Evolutionary conservation across 2,888 invertebrate genomes (phyloP).

Genomic region (Acrobeloides nanus): DNA sequence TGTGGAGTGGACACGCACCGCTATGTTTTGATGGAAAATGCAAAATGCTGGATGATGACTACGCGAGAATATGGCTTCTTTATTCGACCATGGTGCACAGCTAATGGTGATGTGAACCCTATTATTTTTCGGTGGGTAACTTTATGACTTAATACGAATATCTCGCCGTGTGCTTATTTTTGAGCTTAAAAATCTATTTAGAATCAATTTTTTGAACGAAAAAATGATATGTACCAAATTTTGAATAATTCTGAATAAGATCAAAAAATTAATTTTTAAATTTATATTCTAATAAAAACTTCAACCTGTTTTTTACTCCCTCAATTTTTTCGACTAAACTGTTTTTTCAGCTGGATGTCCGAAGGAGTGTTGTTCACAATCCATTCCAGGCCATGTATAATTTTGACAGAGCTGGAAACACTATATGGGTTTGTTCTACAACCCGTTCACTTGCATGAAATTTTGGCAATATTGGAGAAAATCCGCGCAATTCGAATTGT

Average conservation of each 20-base stretch:
- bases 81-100: conserved; percentile 42
- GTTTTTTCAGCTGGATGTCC: conserved; percentile 35
- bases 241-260: conserved; percentile 18
- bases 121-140: conserved; percentile 8
- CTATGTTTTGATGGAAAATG: conserved; percentile 29
- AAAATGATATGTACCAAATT: too few relatives aligned
- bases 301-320: too few relatives aligned
- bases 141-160: not conserved
- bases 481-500: conserved; percentile 23
- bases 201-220: too few relatives aligned
- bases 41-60: conserved; percentile 32
- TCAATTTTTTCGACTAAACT: too few relatives aligned
- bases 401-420: conserved; percentile 27
- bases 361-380: conserved; percentile 39
- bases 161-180: too few relatives aligned
- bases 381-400: conserved; percentile 34
- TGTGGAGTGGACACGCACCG: conserved; percentile 39
- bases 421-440: conserved; percentile 40
- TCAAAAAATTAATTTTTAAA: too few relatives aligned
- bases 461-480: conserved; percentile 29
- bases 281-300: too few relatives aligned
- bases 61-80: conserved; percentile 16
- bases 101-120: conserved; percentile 28
- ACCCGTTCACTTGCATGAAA: conserved; percentile 30
- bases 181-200: too few relatives aligned